These are phyloP conservation scores for Nomada lathburiana DNA, from an alignment of 2,888 invertebrate species.

Conservation along the genomic window DNA sequence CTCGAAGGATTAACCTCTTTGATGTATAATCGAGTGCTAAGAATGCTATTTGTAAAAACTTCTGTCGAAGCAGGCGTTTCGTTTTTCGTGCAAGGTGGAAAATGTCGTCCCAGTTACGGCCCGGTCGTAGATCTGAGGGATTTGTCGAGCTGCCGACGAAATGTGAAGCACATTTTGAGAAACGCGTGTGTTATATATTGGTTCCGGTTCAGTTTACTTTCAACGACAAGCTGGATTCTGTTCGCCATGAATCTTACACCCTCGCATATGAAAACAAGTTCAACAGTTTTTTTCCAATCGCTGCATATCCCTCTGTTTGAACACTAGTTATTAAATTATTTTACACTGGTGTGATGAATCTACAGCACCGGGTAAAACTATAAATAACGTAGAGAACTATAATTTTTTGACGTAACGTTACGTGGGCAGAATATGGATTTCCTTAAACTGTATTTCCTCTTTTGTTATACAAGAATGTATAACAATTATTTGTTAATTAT, in stretches of 20 bases:
- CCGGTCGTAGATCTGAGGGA: constrained; percentile 73
- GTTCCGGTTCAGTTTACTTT: constrained; percentile 72
- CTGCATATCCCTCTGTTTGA: background rate
- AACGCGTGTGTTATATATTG: constrained; percentile 75
- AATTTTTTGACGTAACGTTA: background rate
- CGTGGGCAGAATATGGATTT: background rate
- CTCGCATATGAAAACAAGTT: background rate
- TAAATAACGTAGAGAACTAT: too few species aligned
- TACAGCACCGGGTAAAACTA: too few species aligned
- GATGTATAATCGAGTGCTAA: constrained; percentile 53
- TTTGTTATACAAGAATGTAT: too few species aligned
- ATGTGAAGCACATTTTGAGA: constrained; percentile 74
- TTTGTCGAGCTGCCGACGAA: constrained; percentile 74
- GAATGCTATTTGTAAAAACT: constrained; percentile 70
- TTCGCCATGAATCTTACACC: constrained; percentile 2
- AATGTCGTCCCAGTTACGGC: constrained; percentile 69
- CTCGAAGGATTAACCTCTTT: constrained; percentile 63
- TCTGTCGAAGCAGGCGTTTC: constrained; percentile 53
- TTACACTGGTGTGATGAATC: too few species aligned
- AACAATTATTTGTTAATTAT: too few species aligned
- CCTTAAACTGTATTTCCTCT: background rate
- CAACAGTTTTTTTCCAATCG: background rate
- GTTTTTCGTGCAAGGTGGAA: constrained; percentile 75
- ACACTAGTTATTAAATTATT: too few species aligned
- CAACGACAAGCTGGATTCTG: constrained; percentile 22